These are phyloP conservation scores for Acanthopagrus latus DNA, from an alignment of 2,797 vertebrate species.

Conservation along the genomic window DNA sequence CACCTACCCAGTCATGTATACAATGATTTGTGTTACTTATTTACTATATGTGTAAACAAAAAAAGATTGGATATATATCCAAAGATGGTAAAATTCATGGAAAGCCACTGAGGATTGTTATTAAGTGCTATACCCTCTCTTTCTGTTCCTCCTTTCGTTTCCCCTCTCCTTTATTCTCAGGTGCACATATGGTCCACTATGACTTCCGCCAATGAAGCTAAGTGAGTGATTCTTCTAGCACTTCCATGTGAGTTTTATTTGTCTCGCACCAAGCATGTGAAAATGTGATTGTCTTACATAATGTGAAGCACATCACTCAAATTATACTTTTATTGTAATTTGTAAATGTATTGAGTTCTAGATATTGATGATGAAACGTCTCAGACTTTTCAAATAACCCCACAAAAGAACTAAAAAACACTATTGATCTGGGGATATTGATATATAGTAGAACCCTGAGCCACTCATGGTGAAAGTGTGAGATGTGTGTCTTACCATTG, in stretches of 20 bases:
- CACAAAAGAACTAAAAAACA: neutral
- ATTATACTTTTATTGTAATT: neutral
- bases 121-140: neutral
- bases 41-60: no score
- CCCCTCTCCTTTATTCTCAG: neutral
- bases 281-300: neutral
- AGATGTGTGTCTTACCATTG: constrained; percentile 89
- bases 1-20: neutral
- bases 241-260: neutral
- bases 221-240: neutral
- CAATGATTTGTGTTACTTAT: no score
- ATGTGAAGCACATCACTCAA: neutral
- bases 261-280: neutral
- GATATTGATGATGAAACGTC: constrained; percentile 11
- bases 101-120: neutral
- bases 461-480: neutral
- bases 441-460: neutral
- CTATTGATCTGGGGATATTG: no score
- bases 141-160: neutral
- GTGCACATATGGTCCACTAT: neutral
- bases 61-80: neutral
- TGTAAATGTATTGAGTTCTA: neutral
- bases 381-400: constrained; percentile 8
- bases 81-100: neutral
- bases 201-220: neutral